Conservation (phyloP, 2,113 vertebrate genomes). For the Platysteira castanea region DNA sequence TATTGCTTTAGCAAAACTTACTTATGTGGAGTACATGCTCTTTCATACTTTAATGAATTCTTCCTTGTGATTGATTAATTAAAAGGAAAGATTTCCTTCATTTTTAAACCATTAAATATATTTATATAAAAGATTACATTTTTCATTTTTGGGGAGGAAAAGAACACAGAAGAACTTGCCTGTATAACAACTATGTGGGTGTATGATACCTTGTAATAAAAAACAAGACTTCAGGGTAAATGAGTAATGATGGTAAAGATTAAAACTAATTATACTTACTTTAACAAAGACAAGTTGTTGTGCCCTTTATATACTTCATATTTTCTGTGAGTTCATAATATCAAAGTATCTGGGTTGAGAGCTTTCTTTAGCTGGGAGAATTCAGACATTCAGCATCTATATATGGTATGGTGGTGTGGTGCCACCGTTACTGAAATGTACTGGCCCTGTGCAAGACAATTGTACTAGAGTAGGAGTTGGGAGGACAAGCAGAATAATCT, state of each 20-base stretch:
- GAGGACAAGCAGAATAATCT: neutral
- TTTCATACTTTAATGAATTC: neutral
- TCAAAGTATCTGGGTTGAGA: neutral
- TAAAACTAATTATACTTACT: neutral
- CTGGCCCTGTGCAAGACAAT: neutral
- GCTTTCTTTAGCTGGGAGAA: neutral
- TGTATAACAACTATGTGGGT: neutral
- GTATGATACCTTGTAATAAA: neutral
- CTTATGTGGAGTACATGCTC: neutral
- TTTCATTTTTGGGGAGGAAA: neutral
- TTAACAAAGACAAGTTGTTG: neutral
- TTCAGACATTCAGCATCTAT: neutral
- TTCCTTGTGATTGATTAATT: neutral
- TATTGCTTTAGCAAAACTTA: neutral
- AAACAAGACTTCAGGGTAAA: neutral
- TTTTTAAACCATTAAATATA: neutral
- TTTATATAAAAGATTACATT: neutral
- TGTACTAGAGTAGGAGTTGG: neutral
- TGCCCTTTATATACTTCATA: neutral
- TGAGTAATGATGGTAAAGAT: neutral
- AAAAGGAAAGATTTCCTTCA: neutral
- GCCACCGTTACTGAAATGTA: rapidly evolving
- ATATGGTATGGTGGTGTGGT: rapidly evolving
- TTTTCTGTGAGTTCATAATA: neutral
- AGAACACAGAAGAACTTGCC: neutral